Conservation (phyloP, 1,140 invertebrate genomes). For the Solen grandis region DNA sequence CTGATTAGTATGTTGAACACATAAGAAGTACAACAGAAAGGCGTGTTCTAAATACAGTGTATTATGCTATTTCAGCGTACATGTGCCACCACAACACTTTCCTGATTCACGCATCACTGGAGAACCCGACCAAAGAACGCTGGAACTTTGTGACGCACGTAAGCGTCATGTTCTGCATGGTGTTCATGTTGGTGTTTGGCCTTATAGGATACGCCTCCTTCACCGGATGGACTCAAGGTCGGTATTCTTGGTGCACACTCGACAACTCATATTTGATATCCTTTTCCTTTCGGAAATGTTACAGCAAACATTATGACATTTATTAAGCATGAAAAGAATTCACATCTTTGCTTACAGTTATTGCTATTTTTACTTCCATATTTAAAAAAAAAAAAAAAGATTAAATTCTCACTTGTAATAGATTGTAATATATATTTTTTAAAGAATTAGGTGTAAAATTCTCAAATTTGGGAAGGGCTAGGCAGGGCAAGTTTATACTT, state of each 20-base stretch:
- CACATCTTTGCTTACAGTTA: background rate
- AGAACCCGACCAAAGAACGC: conserved; percentile 88
- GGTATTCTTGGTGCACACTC: background rate
- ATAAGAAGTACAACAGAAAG: too few species aligned
- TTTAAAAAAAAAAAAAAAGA: too few species aligned
- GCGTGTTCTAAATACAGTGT: too few species aligned
- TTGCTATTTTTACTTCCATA: too few species aligned
- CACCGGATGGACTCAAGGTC: conserved; percentile 90
- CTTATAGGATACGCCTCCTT: conserved; percentile 92
- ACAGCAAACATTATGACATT: background rate
- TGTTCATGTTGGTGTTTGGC: conserved; percentile 88
- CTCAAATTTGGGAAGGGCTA: too few species aligned
- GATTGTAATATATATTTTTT: background rate
- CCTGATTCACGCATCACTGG: conserved; percentile 91
- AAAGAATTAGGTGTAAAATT: too few species aligned
- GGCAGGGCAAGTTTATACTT: too few species aligned
- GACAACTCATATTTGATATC: background rate
- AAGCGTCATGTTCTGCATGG: conserved; percentile 88
- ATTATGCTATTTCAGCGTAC: conserved; percentile 87
- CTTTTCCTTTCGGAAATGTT: background rate
- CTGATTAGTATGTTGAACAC: too few species aligned
- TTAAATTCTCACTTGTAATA: background rate
- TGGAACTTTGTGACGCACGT: conserved; percentile 92
- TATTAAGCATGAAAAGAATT: background rate
- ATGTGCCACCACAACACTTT: conserved; percentile 97